phyloP scores from a whole-genome alignment of 2,888 invertebrate species.

The Melanostoma mellinum region DNA sequence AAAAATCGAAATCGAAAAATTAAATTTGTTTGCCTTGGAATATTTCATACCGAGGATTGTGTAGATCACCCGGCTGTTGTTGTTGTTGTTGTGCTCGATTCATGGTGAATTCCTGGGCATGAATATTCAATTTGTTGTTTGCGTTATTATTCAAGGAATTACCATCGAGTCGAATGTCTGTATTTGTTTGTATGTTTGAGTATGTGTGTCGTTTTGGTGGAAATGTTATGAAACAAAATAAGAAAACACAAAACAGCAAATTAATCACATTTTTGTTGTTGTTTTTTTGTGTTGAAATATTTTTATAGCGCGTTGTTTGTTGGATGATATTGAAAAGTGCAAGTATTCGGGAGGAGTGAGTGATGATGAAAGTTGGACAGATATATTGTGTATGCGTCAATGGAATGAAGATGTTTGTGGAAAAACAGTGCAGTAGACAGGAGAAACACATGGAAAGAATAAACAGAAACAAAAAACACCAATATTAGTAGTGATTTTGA shows the following conservation, averaged over 20 bases:
- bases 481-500: slow-evolving; percentile 50
- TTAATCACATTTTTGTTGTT: slow-evolving; percentile 13
- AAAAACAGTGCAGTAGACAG: slow-evolving; percentile 56
- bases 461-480: slow-evolving; percentile 64
- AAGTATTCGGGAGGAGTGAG: slow-evolving; percentile 20
- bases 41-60: slow-evolving; percentile 78
- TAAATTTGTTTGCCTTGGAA: slow-evolving; percentile 75
- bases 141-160: slow-evolving; percentile 80
- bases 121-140: slow-evolving; percentile 89
- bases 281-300: slow-evolving; percentile 16
- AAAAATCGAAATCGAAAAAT: slow-evolving; percentile 72
- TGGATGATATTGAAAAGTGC: slow-evolving; percentile 3
- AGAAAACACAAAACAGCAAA: slow-evolving; percentile 44
- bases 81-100: slow-evolving; percentile 76
- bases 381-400: slow-evolving; percentile 1
- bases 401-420: slow-evolving; percentile 25
- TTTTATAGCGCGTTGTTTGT: slow-evolving; percentile 6
- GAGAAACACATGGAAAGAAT: slow-evolving; percentile 68
- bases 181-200: slow-evolving; percentile 71
- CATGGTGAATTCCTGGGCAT: slow-evolving; percentile 95
- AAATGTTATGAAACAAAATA: slow-evolving; percentile 34
- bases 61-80: slow-evolving; percentile 76
- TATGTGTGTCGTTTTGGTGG: slow-evolving; percentile 9
- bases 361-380: slow-evolving; percentile 11
- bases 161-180: slow-evolving; percentile 86